Evolutionary conservation across 2,797 vertebrate genomes (phyloP), one percentile per base, ranked within the genome.

Genomic region (Falco cherrug): DNA sequence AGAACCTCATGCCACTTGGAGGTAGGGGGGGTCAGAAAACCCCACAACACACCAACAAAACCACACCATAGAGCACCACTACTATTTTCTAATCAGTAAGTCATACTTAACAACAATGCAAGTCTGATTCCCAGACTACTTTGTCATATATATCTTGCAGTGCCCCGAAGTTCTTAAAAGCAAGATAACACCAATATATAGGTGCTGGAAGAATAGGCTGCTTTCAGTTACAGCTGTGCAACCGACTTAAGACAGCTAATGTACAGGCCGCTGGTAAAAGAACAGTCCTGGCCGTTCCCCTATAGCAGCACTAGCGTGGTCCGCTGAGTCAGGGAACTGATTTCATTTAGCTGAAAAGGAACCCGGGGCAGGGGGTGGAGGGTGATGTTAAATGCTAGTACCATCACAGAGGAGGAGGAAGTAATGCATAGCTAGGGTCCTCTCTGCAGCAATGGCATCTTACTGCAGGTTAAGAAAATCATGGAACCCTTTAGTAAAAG

Each of bases 1-100:
- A 13, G n/a, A 87, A 77, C 16, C 11, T 73, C 5, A 1, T 1
- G 1, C 5, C 11, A 5, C 17, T 5, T 12, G 10, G 13, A 4
- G 22, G n/a, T 4, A 17, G 28, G 10, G 13, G 11, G 48, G 22
- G 13, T 71, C 11, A 80, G n/a, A 64, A 33, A 65, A 48, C 19
- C 0, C 31, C 51, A 64, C n/a, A 69, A 33, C 67, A 75, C 41
- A 53, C 3, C 10, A 68, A 78, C 22, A 61, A 25, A 67, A 48
- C 25, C n/a, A 56, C n/a, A 76, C 26, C 16, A 70, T 29, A 65
- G 9, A 33, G 28, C 54, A 56, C 21, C 28, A 26, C 29, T 9
- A 61, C 37, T 50, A 29, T 31, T 75, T 79, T 47, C 57, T 51
- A 76, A 28, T 51, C 0, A 67, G 60, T 26, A 24, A 53, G 22